These are phyloP conservation scores for Muricea muricata DNA, from an alignment of 92 coral and sea anemone species.

Conservation along the genomic window DNA sequence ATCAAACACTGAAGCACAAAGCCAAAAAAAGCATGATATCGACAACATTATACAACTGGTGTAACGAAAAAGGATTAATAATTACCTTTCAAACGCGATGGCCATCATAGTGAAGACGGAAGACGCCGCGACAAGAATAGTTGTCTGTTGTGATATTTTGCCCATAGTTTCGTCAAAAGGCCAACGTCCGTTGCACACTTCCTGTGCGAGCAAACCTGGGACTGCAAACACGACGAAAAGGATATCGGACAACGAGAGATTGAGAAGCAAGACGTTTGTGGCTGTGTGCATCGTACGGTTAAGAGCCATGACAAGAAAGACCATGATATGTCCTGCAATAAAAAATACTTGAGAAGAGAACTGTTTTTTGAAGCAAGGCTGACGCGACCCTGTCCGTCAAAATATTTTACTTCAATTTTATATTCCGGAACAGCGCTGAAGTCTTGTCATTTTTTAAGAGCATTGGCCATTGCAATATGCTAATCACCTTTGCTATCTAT, in stretches of 20 bases:
- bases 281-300: slow-evolving; percentile 92
- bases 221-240: slow-evolving; percentile 72
- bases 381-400: no score
- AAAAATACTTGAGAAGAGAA: no score
- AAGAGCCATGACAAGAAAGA: slow-evolving; percentile 76
- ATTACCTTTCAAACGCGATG: slow-evolving; percentile 86
- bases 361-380: no score
- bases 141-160: slow-evolving; percentile 53
- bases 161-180: slow-evolving; percentile 78
- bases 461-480: no score
- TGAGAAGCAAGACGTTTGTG: slow-evolving; percentile 83
- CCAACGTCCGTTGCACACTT: slow-evolving; percentile 71
- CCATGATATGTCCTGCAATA: slow-evolving; percentile 75
- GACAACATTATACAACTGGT: no score
- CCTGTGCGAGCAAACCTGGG: slow-evolving; percentile 69
- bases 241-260: slow-evolving; percentile 86
- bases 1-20: no score
- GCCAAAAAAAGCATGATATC: no score
- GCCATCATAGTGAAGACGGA: slow-evolving; percentile 88
- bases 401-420: no score
- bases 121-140: slow-evolving; percentile 72
- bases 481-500: no score
- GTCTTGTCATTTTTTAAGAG: no score
- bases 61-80: no score
- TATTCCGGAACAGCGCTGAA: no score